Percentiles rank a stretch among this genome's conserved stretches.
These are phyloP conservation scores for Palythoa heliodiscus DNA, from an alignment of 92 coral and sea anemone genomes.

Conservation along the genomic window DNA sequence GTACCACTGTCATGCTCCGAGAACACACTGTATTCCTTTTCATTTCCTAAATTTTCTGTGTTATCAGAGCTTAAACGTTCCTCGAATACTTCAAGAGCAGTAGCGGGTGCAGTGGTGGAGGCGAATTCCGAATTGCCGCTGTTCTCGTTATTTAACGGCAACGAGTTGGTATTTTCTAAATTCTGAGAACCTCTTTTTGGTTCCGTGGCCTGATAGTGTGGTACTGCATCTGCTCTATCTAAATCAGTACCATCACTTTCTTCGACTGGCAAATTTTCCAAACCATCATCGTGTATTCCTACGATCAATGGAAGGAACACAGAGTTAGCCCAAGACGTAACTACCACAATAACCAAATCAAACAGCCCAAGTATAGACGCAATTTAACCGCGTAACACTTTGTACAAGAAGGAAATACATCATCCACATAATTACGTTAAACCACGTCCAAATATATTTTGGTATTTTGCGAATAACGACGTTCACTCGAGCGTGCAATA, in stretches of 20 bases:
- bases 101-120: slow-evolving; percentile 28
- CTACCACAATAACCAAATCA: background rate
- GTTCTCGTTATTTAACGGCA: slow-evolving; percentile 5
- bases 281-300: slow-evolving; percentile 11
- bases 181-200: slow-evolving; percentile 4
- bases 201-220: slow-evolving; percentile 9
- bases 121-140: slow-evolving; percentile 17
- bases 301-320: background rate
- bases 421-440: slow-evolving; percentile 3
- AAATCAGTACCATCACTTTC: slow-evolving; percentile 42
- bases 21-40: slow-evolving; percentile 14
- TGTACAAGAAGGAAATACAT: background rate
- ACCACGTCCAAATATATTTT: background rate
- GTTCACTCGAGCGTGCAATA: slow-evolving; percentile 18
- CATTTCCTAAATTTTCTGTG: background rate
- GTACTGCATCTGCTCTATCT: slow-evolving; percentile 33
- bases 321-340: background rate
- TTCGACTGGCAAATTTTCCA: background rate
- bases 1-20: background rate
- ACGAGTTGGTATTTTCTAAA: background rate
- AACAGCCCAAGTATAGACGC: background rate
- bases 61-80: slow-evolving; percentile 26
- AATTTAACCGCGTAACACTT: background rate
- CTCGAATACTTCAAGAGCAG: slow-evolving; percentile 38
- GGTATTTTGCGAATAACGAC: slow-evolving; percentile 28